phyloP scores from a whole-genome alignment of 2,113 vertebrate species.

The Halichoerus grypus region DNA sequence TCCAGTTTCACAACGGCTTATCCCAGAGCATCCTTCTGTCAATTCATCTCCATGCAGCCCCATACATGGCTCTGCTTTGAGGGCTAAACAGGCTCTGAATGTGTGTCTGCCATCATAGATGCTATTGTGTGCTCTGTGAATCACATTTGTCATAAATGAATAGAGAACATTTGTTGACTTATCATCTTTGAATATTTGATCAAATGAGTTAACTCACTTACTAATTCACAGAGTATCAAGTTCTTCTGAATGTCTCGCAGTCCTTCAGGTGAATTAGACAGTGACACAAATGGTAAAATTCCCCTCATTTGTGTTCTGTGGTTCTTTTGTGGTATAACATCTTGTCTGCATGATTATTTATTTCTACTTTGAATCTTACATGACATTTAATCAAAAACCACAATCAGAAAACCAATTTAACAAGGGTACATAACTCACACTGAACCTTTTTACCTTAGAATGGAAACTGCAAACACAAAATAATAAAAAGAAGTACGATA shows the following conservation, averaged over 20 bases:
- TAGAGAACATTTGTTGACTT: slow-evolving; percentile 46
- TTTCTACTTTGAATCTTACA: slow-evolving; percentile 79
- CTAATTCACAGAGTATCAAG: slow-evolving; percentile 64
- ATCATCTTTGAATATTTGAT: slow-evolving; percentile 64
- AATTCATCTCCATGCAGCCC: no score
- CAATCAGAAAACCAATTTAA: slow-evolving; percentile 83
- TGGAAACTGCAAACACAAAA: slow-evolving; percentile 61
- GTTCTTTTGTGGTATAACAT: slow-evolving; percentile 69
- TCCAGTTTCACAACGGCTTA: not conserved
- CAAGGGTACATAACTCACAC: slow-evolving; percentile 71
- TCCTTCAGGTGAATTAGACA: slow-evolving; percentile 60
- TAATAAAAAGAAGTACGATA: slow-evolving; percentile 35
- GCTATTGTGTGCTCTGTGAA: not conserved
- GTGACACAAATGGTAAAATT: slow-evolving; percentile 52
- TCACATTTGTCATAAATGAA: slow-evolving; percentile 49
- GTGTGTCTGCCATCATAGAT: not conserved
- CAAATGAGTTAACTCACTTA: slow-evolving; percentile 59
- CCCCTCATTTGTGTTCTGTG: slow-evolving; percentile 32
- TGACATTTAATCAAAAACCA: slow-evolving; percentile 82
- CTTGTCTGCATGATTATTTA: slow-evolving; percentile 77
- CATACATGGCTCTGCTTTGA: not conserved
- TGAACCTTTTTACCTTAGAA: slow-evolving; percentile 67
- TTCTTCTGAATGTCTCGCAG: slow-evolving; percentile 31
- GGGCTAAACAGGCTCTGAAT: not conserved
- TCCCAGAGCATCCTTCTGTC: not conserved